phyloP scores from a whole-genome alignment of 1,140 invertebrate genomes.

The Pemphigus obesinymphae region DNA sequence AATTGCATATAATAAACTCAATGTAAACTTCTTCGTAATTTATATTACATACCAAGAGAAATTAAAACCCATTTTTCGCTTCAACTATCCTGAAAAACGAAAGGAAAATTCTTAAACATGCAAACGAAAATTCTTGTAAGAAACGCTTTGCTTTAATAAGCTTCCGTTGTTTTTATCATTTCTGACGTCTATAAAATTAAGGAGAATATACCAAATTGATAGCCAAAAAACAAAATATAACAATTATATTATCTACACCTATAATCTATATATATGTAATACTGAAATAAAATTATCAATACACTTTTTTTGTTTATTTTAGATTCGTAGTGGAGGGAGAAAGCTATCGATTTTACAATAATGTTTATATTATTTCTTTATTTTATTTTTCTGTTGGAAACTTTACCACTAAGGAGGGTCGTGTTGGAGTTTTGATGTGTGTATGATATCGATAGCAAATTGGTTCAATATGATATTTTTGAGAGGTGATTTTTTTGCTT shows the following conservation, averaged over 20 bases:
- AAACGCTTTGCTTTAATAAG: background rate
- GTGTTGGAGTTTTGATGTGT: too few relatives aligned
- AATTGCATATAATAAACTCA: background rate
- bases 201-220: background rate
- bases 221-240: background rate
- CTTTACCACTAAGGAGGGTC: too few relatives aligned
- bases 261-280: too few relatives aligned
- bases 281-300: too few relatives aligned
- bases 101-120: background rate
- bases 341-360: too few relatives aligned
- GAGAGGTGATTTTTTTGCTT: too few relatives aligned
- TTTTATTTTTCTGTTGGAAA: too few relatives aligned
- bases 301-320: too few relatives aligned
- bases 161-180: background rate
- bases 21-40: background rate
- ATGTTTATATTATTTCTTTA: too few relatives aligned
- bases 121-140: background rate
- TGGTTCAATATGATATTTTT: too few relatives aligned
- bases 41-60: background rate
- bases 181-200: background rate
- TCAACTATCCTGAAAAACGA: background rate
- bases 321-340: too few relatives aligned
- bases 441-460: too few relatives aligned
- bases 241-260: background rate
- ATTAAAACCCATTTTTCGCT: background rate